Conservation (phyloP, 1,140 invertebrate genomes). For the Armadillidium nasatum region DNA sequence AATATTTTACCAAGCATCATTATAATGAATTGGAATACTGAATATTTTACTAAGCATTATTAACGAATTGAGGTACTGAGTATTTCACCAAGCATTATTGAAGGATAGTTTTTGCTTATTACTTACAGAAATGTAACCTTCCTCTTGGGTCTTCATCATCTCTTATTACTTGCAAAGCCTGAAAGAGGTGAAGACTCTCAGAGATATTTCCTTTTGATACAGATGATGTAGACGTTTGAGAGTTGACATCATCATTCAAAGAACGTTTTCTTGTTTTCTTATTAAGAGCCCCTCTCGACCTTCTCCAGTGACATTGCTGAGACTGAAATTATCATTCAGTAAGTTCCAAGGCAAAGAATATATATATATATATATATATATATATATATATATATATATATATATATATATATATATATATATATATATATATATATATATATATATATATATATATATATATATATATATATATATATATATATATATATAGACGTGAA, state of each 20-base stretch:
- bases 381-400: too few species aligned
- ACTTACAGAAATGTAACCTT: slow-evolving; percentile 7
- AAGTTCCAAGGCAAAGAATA: too few species aligned
- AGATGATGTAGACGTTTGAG: background rate
- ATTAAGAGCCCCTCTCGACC: background rate
- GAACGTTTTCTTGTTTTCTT: slow-evolving; percentile 21
- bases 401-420: too few species aligned
- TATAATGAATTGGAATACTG: too few species aligned
- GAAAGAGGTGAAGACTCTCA: slow-evolving; percentile 39
- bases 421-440: too few species aligned
- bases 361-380: too few species aligned
- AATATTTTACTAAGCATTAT: background rate
- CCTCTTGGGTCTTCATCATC: slow-evolving; percentile 34
- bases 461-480: too few species aligned
- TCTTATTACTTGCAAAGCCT: slow-evolving; percentile 41
- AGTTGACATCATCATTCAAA: slow-evolving; percentile 1
- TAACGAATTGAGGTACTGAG: background rate
- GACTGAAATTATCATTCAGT: slow-evolving; percentile 28
- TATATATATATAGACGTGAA: too few species aligned
- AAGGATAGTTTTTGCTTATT: background rate
- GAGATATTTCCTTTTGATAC: slow-evolving; percentile 27
- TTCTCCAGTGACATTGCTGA: slow-evolving; percentile 43
- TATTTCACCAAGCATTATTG: background rate
- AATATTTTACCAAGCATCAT: background rate
- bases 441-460: too few species aligned